Base-by-base conservation (phyloP, 2,797 vertebrate species). In the Octomys mimax region DNA sequence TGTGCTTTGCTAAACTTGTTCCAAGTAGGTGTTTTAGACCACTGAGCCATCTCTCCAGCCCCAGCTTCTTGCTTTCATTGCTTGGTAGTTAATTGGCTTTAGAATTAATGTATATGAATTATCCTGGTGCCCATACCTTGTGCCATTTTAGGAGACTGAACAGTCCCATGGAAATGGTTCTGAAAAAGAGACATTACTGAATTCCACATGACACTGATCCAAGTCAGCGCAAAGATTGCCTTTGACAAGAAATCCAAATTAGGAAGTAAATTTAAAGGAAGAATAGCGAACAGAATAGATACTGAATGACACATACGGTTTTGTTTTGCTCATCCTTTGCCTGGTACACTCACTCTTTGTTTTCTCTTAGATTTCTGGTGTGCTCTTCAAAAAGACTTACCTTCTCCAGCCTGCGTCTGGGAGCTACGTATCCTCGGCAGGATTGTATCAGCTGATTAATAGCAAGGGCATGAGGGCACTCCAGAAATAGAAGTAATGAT, bases 401-500 rank as follows among this genome's bases (percentile, higher is more conserved):
- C 78, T 97, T 95, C 68, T 87, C 93, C 59, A 6, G 95, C 97
- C 98, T 96, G 89, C 86, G 71, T 96, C 68, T 88, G 92, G 95
- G 87, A 97, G 91, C 91, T 83, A 2, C 2, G 0, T 82, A 26
- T 78, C 84, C 85, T 95, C 49, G 0, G 87, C 94, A 93, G 95
- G 97, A 97, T 86, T 80, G 91, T 96, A 81, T 95, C 92, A 84
- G 98, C 95, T 98, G 98, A 98, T 98, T 97, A 98, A 97, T 98
- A 98, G 95, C 98, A 98, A 98, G 97, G 98, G 97, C 98, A 91
- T 33, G 62, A 96, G 97, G 98, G 98, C 96, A 89, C 97, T 98
- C 98, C 97, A 96, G 97, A 97, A 98, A 98, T 98, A 98, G 98
- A 98, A 98, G 88, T 98, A 96, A 97, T 98, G 97, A 97, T 96